Percentiles rank a stretch among this genome's conserved stretches.
These are phyloP conservation scores for Leucoma salicis DNA, from an alignment of 2,888 invertebrate genomes.

Conservation along the genomic window DNA sequence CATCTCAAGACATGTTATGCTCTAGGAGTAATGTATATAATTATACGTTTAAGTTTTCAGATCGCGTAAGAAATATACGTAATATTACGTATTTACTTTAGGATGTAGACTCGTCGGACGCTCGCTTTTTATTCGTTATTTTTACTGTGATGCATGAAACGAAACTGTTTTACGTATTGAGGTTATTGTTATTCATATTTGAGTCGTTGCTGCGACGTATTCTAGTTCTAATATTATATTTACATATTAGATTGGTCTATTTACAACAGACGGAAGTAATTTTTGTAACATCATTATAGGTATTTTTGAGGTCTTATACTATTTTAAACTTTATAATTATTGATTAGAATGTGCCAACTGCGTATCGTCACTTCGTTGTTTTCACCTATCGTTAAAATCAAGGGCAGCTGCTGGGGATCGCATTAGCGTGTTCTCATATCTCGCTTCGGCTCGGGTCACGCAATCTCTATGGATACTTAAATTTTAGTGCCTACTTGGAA, in stretches of 20 bases:
- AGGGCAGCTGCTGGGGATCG: too few relatives aligned
- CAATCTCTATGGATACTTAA: too few relatives aligned
- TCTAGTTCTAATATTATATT: too few relatives aligned
- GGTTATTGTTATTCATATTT: too few relatives aligned
- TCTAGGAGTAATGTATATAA: background rate
- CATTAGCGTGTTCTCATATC: too few relatives aligned
- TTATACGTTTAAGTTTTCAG: background rate
- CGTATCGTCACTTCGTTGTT: background rate
- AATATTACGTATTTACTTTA: conserved; percentile 1
- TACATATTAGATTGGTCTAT: conserved; percentile 12
- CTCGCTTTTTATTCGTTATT: conserved; percentile 15
- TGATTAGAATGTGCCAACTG: conserved; percentile 29
- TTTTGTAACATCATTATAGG: too few relatives aligned
- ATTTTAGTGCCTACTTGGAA: too few relatives aligned
- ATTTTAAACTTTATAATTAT: conserved; percentile 14
- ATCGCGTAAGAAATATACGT: too few relatives aligned
- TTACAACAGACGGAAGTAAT: too few relatives aligned
- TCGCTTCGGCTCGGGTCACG: too few relatives aligned
- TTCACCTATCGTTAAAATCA: too few relatives aligned
- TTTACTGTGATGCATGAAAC: conserved; percentile 28
- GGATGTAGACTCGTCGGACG: conserved; percentile 3
- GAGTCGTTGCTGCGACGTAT: too few relatives aligned
- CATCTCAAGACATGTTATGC: background rate
- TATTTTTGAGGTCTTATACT: conserved; percentile 44
- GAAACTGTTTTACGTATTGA: conserved; percentile 22